Base-by-base conservation (phyloP, 2,113 vertebrate genomes). In the Scatophagus argus region DNA sequence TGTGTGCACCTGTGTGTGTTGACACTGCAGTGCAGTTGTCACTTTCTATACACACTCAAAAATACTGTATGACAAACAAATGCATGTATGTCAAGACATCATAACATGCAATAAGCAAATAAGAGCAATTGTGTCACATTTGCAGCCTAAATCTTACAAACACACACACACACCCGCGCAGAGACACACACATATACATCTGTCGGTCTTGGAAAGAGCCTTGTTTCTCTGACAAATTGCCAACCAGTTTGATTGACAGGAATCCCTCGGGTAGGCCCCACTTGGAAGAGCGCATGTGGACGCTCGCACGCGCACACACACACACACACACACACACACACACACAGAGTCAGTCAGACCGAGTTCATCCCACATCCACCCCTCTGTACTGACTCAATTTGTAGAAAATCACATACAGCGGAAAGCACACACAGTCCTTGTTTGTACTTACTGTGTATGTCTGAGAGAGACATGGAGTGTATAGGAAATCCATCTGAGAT, bases 161-260 rank as follows among this genome's bases (percentile, higher is more conserved):
- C 5, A 39, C 7, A 31, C 51, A 69, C 41, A 67, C 11, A n/a
- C 55, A 43, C 73, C 14, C 51, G 47, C 51, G 23, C 56, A 61
- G 12, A 34, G 21, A 46, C 38, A 38, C 17, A 38, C 17, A 46
- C n/a, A 38, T 29, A 74, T 62, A 62, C 19, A 52, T 63, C 66
- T 77, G 68, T 56, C 64, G 46, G 60, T 79, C 75, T 82, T 65
- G 47, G 46, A 77, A 80, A 75, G 81, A 61, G 82, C 64, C 56
- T 82, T 68, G 81, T 79, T 87, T 84, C 85, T 54, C 70, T 55
- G 76, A 87, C 85, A 88, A 85, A 90, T 83, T 85, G 83, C 63
- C 34, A 74, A 43, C 44, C 29, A 54, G 52, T 83, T 85, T 90
- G 83, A 89, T 63, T 89, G 88, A 87, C 88, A 87, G 60, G 62